A percentile compares a stretch with the other conserved stretches of the same genome.
phyloP scores from a whole-genome alignment of 1,140 invertebrate genomes.

The Agraylea sexmaculata region DNA sequence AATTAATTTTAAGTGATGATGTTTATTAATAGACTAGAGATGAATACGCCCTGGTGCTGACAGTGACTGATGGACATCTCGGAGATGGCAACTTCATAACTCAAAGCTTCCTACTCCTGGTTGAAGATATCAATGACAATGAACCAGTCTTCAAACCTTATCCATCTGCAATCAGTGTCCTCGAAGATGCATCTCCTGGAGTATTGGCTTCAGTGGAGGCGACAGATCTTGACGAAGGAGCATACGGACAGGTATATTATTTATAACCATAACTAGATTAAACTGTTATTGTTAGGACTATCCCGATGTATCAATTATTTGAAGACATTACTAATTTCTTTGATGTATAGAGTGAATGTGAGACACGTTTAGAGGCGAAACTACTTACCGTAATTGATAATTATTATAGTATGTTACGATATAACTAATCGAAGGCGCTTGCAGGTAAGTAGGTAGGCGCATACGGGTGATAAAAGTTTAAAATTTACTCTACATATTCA shows the following conservation, averaged over 20 bases:
- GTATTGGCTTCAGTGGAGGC: conserved; percentile 74
- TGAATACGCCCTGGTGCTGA: conserved; percentile 79
- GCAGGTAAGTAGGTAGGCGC: no score
- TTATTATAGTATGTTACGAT: no score
- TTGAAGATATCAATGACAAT: conserved; percentile 89
- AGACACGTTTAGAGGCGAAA: no score
- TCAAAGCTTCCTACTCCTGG: conserved; percentile 74
- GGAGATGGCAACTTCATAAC: conserved; percentile 82
- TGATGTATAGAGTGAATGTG: no score
- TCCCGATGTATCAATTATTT: no score
- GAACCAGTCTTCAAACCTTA: conserved; percentile 78
- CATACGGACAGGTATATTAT: conserved; percentile 68
- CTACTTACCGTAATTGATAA: no score
- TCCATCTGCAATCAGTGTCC: conserved; percentile 65
- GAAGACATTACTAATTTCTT: no score
- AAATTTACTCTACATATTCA: no score
- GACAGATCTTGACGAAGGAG: conserved; percentile 78
- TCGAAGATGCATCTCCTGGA: conserved; percentile 62
- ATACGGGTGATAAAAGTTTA: no score
- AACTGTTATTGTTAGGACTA: conserved; percentile 5
- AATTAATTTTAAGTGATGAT: conserved; percentile 5
- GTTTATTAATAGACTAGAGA: conserved; percentile 51
- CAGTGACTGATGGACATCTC: conserved; percentile 76
- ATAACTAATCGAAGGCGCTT: no score
- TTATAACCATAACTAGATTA: no score